Conservation (phyloP, 2,113 vertebrate genomes). For the Gymnarchus niloticus region DNA sequence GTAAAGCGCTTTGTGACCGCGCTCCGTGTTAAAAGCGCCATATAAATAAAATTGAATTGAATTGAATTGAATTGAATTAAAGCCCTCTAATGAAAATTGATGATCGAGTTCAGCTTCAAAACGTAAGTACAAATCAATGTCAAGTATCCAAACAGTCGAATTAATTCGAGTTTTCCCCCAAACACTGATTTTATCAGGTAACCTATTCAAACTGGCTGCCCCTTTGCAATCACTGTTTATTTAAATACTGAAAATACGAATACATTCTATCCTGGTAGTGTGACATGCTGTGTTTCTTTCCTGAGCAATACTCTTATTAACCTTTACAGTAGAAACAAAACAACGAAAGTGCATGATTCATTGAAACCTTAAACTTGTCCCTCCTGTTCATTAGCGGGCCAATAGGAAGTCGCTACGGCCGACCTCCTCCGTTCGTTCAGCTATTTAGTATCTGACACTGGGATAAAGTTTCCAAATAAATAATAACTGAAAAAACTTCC, state of each 20-base stretch:
- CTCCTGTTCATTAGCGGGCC: slow-evolving; percentile 40
- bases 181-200: not conserved
- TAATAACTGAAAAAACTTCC: slow-evolving; percentile 72
- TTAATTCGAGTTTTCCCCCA: not conserved
- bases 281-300: not conserved
- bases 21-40: too few species aligned
- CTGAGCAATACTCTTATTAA: not conserved
- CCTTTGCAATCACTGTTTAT: not conserved
- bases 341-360: not conserved
- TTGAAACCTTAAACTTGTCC: slow-evolving; percentile 27
- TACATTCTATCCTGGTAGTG: not conserved
- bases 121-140: not conserved
- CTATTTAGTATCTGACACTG: slow-evolving; percentile 87
- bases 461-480: slow-evolving; percentile 85
- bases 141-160: not conserved
- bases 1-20: too few species aligned
- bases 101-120: not conserved
- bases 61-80: too few species aligned
- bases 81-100: too few species aligned
- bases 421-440: slow-evolving; percentile 69
- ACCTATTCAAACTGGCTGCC: not conserved
- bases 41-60: too few species aligned
- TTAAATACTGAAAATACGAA: not conserved
- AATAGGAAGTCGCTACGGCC: slow-evolving; percentile 60
- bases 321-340: not conserved